Percentiles rank a stretch among this genome's conserved stretches.
These are phyloP conservation scores for Acrobasis suavella DNA, from an alignment of 2,888 invertebrate genomes.

Conservation along the genomic window DNA sequence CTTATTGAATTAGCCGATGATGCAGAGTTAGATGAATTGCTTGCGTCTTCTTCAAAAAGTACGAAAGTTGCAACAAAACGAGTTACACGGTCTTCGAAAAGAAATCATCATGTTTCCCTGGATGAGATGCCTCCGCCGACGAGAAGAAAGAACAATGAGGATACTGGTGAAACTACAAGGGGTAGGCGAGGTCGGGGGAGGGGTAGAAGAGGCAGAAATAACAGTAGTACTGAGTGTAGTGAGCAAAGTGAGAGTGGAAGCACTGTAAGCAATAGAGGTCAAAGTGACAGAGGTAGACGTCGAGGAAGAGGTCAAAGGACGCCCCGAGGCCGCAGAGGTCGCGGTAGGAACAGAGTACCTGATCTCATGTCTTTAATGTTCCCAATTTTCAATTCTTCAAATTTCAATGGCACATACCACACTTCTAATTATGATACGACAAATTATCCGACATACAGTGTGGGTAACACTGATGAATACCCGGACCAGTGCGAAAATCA, in stretches of 20 bases:
- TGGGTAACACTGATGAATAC: slow-evolving; percentile 68
- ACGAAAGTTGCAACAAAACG: slow-evolving; percentile 9
- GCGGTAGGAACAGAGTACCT: slow-evolving; percentile 4
- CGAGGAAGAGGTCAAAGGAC: slow-evolving; percentile 27
- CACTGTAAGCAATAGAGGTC: background rate
- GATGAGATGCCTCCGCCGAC: slow-evolving; percentile 18
- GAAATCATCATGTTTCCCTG: slow-evolving; percentile 2
- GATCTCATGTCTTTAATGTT: background rate
- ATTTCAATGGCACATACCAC: too few relatives aligned
- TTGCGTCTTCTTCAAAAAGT: slow-evolving; percentile 23
- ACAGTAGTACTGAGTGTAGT: background rate
- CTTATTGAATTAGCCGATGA: slow-evolving; percentile 7
- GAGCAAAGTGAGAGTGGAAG: slow-evolving; percentile 13
- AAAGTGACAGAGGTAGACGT: slow-evolving; percentile 27
- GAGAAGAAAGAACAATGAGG: slow-evolving; percentile 17
- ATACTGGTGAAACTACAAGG: slow-evolving; percentile 3
- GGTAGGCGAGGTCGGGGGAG: slow-evolving; percentile 16
- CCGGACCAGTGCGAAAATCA: slow-evolving; percentile 53
- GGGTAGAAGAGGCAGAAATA: slow-evolving; percentile 29
- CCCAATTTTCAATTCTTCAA: background rate
- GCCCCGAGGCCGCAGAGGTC: slow-evolving; percentile 23
- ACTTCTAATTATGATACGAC: background rate
- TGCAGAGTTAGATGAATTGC: slow-evolving; percentile 20
- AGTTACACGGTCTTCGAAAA: slow-evolving; percentile 25
- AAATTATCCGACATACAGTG: slow-evolving; percentile 46